Evolutionary conservation across 2,888 invertebrate genomes (phyloP).

Genomic region (Gari tellinella): DNA sequence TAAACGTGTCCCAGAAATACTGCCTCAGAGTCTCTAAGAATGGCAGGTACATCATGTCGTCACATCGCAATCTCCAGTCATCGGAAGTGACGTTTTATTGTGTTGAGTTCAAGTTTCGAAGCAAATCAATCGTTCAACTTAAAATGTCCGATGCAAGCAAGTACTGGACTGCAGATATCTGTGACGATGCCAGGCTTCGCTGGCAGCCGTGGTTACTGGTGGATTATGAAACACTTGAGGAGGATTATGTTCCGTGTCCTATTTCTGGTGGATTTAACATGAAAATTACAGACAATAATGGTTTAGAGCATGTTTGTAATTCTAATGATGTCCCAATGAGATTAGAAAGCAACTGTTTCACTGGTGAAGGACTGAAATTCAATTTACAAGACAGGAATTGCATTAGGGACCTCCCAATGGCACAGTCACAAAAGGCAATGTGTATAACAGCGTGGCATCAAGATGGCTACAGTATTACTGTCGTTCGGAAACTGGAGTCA

Average conservation of each 20-base stretch:
- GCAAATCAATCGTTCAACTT: conserved; percentile 65
- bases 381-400: conserved; percentile 72
- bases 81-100: conserved; percentile 36
- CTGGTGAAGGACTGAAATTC: conserved; percentile 76
- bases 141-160: conserved; percentile 56
- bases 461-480: conserved; percentile 62
- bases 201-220: conserved; percentile 74
- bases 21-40: conserved; percentile 39
- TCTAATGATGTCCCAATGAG: conserved; percentile 77
- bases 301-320: conserved; percentile 72
- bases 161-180: conserved; percentile 48
- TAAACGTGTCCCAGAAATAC: conserved; percentile 22
- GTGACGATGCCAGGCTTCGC: conserved; percentile 57
- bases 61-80: conserved; percentile 7
- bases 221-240: conserved; percentile 51
- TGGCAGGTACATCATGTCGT: conserved; percentile 35
- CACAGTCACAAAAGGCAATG: conserved; percentile 62
- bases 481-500: conserved; percentile 62
- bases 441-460: conserved; percentile 72
- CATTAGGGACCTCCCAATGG: conserved; percentile 64
- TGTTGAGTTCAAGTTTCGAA: conserved; percentile 52
- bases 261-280: conserved; percentile 78
- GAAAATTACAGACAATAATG: conserved; percentile 65
- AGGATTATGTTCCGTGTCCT: conserved; percentile 71
- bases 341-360: conserved; percentile 77